These are phyloP conservation scores for Anniella stebbinsi DNA, from an alignment of 2,797 vertebrate species.

Conservation along the genomic window DNA sequence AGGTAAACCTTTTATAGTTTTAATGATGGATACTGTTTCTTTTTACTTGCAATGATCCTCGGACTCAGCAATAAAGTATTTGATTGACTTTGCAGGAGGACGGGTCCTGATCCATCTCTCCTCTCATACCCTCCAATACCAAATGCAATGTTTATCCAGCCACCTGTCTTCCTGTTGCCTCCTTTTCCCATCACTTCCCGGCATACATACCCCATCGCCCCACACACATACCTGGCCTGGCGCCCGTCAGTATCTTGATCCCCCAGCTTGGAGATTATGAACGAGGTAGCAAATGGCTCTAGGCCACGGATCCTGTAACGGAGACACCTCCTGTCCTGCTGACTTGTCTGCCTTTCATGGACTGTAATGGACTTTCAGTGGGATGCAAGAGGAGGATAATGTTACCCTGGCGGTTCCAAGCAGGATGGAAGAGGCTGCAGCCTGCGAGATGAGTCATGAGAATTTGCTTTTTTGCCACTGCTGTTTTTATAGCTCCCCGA, in stretches of 20 bases:
- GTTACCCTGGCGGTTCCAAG: neutral
- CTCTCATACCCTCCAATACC: neutral
- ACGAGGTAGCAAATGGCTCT: neutral
- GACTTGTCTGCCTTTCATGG: conserved; percentile 7
- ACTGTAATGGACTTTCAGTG: neutral
- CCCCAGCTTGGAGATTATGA: neutral
- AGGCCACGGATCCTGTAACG: neutral
- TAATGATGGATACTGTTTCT: no score
- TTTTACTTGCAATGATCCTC: no score
- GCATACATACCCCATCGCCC: rapidly evolving
- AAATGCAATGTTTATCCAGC: neutral
- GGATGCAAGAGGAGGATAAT: neutral
- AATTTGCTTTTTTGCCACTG: neutral
- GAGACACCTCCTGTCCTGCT: neutral
- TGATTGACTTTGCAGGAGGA: neutral
- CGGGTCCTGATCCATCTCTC: no score
- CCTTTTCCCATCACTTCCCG: neutral
- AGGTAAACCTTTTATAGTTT: no score
- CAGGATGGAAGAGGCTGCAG: neutral
- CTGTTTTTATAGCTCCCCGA: neutral
- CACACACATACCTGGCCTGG: neutral
- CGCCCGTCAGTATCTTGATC: neutral
- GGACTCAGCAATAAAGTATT: no score
- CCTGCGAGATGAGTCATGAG: neutral
- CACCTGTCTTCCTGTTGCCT: neutral